Evolutionary conservation across 1,140 invertebrate genomes (phyloP).

Genomic region (Scaptomyza hsui): DNA sequence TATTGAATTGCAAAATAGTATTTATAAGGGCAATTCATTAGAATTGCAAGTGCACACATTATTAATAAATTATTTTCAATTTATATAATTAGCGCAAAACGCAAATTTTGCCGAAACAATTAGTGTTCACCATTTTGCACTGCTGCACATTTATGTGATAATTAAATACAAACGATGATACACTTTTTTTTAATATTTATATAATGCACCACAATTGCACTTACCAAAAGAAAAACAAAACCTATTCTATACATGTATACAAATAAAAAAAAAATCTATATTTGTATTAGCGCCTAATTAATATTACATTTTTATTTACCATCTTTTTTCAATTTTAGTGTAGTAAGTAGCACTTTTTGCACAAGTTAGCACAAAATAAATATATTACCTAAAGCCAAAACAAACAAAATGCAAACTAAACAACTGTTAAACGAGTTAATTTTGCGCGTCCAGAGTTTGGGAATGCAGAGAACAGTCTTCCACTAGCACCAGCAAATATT

Average conservation of each 20-base stretch:
- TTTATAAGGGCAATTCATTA: constrained; percentile 36
- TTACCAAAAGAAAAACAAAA: constrained; percentile 37
- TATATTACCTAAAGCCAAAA: constrained; percentile 13
- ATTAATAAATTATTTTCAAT: constrained; percentile 61
- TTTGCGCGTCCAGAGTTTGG: constrained; percentile 31
- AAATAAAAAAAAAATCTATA: constrained; percentile 23
- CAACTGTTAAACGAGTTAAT: constrained; percentile 7
- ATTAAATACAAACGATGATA: constrained; percentile 47
- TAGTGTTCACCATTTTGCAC: constrained; percentile 71
- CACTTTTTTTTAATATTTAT: constrained; percentile 50
- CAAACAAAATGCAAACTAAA: constrained; percentile 9
- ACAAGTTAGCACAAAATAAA: constrained; percentile 48
- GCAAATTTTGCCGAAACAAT: constrained; percentile 59
- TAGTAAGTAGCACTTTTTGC: constrained; percentile 49
- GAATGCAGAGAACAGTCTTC: constrained; percentile 37
- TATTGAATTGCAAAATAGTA: constrained; percentile 45
- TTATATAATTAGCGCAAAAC: constrained; percentile 58
- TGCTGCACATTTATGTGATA: constrained; percentile 78
- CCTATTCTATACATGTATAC: constrained; percentile 14
- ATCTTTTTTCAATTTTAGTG: constrained; percentile 39
- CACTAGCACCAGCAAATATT: constrained; percentile 35
- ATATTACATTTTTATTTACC: constrained; percentile 12
- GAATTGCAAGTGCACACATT: constrained; percentile 26
- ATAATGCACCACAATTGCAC: constrained; percentile 70
- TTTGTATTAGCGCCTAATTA: constrained; percentile 54